A percentile compares a stretch with the other conserved stretches of the same genome.
These are phyloP conservation scores for Frankliniella intonsa DNA, from an alignment of 2,888 invertebrate species.

Conservation along the genomic window DNA sequence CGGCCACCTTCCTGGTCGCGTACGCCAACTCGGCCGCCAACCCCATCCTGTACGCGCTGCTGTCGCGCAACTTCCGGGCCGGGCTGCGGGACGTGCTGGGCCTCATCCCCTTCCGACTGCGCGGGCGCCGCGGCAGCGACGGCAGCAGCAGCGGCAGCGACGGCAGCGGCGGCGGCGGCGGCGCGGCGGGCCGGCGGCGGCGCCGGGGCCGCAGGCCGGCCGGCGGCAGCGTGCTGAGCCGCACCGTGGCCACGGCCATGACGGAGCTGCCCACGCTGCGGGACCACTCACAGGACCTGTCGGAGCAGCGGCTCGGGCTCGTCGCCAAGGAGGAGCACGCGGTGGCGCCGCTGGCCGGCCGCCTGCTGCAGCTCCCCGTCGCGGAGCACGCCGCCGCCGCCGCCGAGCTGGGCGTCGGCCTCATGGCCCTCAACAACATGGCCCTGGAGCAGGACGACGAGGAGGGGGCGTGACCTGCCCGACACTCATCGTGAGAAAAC, in stretches of 20 bases:
- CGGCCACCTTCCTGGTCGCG: slow-evolving; percentile 78
- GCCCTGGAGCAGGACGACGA: slow-evolving; percentile 16
- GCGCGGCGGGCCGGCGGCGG: background rate
- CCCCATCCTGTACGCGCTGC: slow-evolving; percentile 83
- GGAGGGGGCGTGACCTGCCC: background rate
- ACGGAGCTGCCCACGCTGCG: slow-evolving; percentile 10
- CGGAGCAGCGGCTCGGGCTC: background rate
- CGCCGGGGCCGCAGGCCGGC: background rate
- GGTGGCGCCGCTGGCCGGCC: no score
- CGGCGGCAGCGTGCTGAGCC: background rate
- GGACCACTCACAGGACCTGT: background rate
- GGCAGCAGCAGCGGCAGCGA: background rate
- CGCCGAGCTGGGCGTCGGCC: background rate
- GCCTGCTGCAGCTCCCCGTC: no score
- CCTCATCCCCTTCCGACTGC: background rate
- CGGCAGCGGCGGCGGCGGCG: background rate
- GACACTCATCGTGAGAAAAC: background rate
- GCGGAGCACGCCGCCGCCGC: background rate
- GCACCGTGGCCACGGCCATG: background rate
- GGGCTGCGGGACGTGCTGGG: slow-evolving; percentile 65
- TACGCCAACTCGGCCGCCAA: slow-evolving; percentile 89
- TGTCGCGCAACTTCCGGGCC: slow-evolving; percentile 74
- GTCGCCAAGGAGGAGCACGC: no score
- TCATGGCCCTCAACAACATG: slow-evolving; percentile 5
- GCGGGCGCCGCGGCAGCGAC: background rate